phyloP scores from a whole-genome alignment of 2,888 invertebrate genomes.

The Polymixis flavicincta region DNA sequence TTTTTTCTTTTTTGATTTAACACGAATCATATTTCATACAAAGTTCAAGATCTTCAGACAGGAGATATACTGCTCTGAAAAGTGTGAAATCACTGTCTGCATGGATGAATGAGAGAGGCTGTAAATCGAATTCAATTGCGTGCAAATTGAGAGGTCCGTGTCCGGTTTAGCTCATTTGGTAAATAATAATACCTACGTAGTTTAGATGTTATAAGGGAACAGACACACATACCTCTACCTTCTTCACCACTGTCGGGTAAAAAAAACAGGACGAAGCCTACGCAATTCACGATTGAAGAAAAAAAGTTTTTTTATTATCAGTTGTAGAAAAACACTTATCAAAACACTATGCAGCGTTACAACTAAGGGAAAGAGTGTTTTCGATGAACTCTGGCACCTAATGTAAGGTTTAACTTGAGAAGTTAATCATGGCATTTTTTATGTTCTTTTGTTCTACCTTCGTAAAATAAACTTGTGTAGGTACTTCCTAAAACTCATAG shows the following conservation, averaged over 20 bases:
- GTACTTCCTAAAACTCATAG: slow-evolving; percentile 19
- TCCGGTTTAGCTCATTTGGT: no score
- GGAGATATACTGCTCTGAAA: background rate
- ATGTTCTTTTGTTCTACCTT: background rate
- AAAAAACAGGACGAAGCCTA: background rate
- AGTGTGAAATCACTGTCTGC: background rate
- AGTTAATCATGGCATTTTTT: no score
- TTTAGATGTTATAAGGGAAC: no score
- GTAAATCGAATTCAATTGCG: background rate
- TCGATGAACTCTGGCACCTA: no score
- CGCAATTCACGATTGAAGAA: background rate
- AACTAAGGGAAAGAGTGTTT: no score
- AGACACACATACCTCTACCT: no score
- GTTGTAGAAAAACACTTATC: no score
- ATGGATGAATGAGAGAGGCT: background rate
- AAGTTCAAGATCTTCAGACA: background rate
- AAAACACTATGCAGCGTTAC: no score
- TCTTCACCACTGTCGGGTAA: background rate
- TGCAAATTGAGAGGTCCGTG: background rate
- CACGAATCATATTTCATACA: background rate
- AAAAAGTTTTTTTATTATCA: no score
- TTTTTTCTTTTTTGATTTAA: no score
- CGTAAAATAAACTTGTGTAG: background rate
- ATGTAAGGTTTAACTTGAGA: no score
- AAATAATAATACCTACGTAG: no score